Evolutionary conservation across 2,888 invertebrate species (phyloP), one percentile per base, ranked within the genome.

Genomic region (Coecobrya sp.): DNA sequence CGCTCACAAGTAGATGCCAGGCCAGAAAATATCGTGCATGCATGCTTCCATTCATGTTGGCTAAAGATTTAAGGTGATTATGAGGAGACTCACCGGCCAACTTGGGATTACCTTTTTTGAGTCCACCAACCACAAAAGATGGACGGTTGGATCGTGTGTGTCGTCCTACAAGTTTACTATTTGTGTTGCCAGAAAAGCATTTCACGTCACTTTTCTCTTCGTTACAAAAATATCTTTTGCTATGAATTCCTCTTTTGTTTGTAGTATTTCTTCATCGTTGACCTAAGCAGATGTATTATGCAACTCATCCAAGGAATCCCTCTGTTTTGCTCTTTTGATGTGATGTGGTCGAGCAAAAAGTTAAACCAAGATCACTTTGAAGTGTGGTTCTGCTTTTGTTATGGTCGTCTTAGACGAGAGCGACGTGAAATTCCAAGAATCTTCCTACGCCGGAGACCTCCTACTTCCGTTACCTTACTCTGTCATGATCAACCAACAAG

Each of bases 61-160:
- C 25, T 13, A 5, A 65, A 65, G 65, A 70, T 70, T 70, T 70
- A 36, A 70, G 36, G 70, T 70, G 70, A 30, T 36, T 36, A 70
- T 70, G 70, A 70, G 11, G 4, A 65, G 70, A n/a, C 10, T 36
- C 10, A 16, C 36, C 2, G 36, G 36, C 36, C 30, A 36, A 70
- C 30, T 19, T 65, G 65, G 27, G 19, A 27, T 65, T 65, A 65
- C 65, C 22, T 27, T 65, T 65, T 27, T 65, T 65, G 25, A 13
- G 65, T 7, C 3, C 25, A 19, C 36, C 36, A 65, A 25, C 27
- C 27, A 65, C 59, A 59, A 59, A 59, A 59, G 59, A 59, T 22
- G 59, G 59, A 19, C n/a, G 59, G 19, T 59, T 59, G 5, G 59
- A 19, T 59, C 59, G 59, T 59, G 59, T 3, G 49, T 49, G 49